Evolutionary conservation across 2,797 vertebrate species (phyloP).

Genomic region (Clarias laeviceps): DNA sequence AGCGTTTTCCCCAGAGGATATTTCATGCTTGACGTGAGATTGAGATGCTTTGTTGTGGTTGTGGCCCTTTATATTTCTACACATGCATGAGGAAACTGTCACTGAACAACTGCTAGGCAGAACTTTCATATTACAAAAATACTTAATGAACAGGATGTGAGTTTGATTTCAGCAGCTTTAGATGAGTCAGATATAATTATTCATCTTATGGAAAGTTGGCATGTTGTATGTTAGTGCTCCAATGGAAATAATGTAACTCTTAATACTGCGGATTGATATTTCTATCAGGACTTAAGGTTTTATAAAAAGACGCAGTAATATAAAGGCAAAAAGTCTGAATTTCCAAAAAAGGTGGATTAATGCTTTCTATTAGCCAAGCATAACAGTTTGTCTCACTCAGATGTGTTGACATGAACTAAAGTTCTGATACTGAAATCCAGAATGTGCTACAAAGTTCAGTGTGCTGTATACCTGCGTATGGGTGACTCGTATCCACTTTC

Average conservation of each 20-base stretch:
- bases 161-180: background rate
- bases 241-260: background rate
- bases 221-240: background rate
- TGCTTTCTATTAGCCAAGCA: background rate
- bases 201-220: background rate
- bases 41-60: constrained; percentile 15
- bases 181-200: background rate
- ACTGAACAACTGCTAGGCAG: background rate
- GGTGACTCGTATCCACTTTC: background rate
- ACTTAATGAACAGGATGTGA: background rate
- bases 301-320: background rate
- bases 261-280: background rate
- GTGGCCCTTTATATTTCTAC: background rate
- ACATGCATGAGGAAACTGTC: background rate
- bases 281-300: background rate
- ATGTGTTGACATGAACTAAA: background rate
- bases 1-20: background rate
- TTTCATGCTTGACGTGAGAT: background rate
- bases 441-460: background rate
- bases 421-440: background rate
- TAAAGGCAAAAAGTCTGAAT: background rate
- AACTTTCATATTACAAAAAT: background rate
- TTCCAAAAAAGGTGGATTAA: no score
- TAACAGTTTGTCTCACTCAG: background rate
- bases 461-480: background rate